A percentile compares a stretch with the other conserved stretches of the same genome.
Conservation (phyloP, 2,888 invertebrate genomes). For the Hoplodrina ambigua region DNA sequence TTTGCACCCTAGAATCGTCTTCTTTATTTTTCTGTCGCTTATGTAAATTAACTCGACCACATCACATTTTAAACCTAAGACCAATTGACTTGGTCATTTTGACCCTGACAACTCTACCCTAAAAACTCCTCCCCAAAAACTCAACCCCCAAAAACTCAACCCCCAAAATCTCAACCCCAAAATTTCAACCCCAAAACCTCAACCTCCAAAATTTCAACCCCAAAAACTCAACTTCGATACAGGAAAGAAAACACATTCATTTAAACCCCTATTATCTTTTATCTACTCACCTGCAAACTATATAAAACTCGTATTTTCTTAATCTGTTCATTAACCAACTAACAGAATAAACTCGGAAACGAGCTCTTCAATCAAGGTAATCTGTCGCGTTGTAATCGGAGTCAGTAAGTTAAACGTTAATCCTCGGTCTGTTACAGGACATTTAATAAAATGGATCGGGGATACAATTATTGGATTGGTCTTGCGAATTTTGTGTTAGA, state of each 20-base stretch:
- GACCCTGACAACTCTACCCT: too few relatives aligned
- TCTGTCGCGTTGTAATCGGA: constrained; percentile 40
- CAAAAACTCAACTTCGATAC: too few relatives aligned
- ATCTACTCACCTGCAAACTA: not conserved
- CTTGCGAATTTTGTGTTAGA: not conserved
- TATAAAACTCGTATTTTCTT: not conserved
- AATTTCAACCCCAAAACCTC: too few relatives aligned
- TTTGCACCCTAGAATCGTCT: too few relatives aligned
- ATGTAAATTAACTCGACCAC: too few relatives aligned
- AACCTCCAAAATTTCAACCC: too few relatives aligned
- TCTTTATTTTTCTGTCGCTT: too few relatives aligned
- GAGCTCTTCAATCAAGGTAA: constrained; percentile 27
- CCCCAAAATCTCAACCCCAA: too few relatives aligned
- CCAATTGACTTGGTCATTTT: too few relatives aligned
- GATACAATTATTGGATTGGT: constrained; percentile 3
- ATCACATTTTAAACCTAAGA: too few relatives aligned
- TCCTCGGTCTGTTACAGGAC: constrained; percentile 20
- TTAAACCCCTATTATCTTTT: not conserved
- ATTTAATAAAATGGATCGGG: constrained; percentile 41
- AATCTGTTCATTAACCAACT: not conserved
- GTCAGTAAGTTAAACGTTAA: constrained; percentile 31
- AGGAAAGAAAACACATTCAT: not conserved
- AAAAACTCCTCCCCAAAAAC: too few relatives aligned
- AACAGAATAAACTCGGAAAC: not conserved
- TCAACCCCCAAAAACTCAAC: too few relatives aligned